phyloP scores from a whole-genome alignment of 2,797 vertebrate species.

The Cyprinella venusta region DNA sequence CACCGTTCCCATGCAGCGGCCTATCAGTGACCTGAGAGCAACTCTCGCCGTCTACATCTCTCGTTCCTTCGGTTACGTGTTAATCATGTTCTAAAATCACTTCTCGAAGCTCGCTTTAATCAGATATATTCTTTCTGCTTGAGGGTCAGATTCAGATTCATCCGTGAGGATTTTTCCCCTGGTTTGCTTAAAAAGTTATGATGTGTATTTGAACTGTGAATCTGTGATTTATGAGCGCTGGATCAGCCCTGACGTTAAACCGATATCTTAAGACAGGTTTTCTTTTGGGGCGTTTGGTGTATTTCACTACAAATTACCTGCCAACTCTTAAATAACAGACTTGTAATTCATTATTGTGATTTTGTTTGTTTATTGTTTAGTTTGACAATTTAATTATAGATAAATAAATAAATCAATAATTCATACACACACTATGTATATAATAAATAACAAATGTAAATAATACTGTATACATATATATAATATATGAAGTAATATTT shows the following conservation, averaged over 20 bases:
- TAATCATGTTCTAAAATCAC: not conserved
- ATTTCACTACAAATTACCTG: conserved; percentile 11
- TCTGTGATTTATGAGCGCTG: not conserved
- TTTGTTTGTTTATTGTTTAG: not conserved
- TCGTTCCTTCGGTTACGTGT: not conserved
- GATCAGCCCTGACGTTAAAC: not conserved
- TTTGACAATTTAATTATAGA: not conserved
- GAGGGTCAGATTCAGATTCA: not conserved
- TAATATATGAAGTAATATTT: not conserved
- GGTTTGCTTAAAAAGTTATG: not conserved
- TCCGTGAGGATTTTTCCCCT: not conserved
- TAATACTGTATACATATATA: too few species aligned
- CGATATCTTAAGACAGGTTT: conserved; percentile 5
- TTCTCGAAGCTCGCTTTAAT: not conserved
- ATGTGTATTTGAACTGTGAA: not conserved
- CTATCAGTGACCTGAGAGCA: not conserved
- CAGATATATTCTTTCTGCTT: not conserved
- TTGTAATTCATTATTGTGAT: not conserved
- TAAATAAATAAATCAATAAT: too few species aligned
- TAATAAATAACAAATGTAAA: too few species aligned
- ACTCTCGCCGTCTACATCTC: not conserved
- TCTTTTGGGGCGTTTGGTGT: conserved; percentile 8
- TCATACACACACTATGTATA: too few species aligned
- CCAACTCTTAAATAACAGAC: not conserved
- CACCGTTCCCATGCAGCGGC: conserved; percentile 19